Evolutionary conservation across 2,888 invertebrate species (phyloP).

Genomic region (Clunio marinus): DNA sequence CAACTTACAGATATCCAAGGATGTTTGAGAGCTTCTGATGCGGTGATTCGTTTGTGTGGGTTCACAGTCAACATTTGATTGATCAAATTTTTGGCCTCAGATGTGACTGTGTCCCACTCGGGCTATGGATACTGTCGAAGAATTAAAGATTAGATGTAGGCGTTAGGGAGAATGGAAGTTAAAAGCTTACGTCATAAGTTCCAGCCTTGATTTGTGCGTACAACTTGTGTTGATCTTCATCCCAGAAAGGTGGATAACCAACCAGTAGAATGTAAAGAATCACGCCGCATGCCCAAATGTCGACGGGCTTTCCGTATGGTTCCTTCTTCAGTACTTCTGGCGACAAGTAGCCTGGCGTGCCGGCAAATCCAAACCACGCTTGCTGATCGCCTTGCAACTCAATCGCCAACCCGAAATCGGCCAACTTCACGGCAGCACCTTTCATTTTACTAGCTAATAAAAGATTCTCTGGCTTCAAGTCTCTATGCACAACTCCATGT

Average conservation of each 20-base stretch:
- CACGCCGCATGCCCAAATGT: conserved; percentile 98
- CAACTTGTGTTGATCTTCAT: conserved; percentile 94
- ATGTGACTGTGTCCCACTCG: conserved; percentile 98
- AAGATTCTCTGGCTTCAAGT: conserved; percentile 96
- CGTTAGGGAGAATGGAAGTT: background rate
- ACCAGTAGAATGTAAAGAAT: conserved; percentile 95
- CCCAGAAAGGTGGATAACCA: conserved; percentile 98
- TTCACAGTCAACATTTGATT: conserved; percentile 97
- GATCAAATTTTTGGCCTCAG: conserved; percentile 95
- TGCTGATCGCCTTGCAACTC: conserved; percentile 94
- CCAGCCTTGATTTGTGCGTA: conserved; percentile 86
- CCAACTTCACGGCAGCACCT: conserved; percentile 94
- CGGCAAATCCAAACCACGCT: conserved; percentile 96
- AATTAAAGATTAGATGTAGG: conserved; percentile 58
- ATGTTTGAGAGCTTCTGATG: conserved; percentile 91
- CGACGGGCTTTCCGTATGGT: conserved; percentile 95
- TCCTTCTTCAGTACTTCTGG: conserved; percentile 97
- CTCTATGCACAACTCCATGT: conserved; percentile 85
- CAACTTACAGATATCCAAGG: conserved; percentile 81
- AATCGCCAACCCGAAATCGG: conserved; percentile 95
- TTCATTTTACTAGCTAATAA: conserved; percentile 94
- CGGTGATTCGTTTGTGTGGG: conserved; percentile 92
- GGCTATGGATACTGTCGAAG: conserved; percentile 92
- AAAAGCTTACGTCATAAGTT: conserved; percentile 26
- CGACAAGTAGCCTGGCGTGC: conserved; percentile 93